Conservation (phyloP, 2,888 invertebrate species). For the Ommatoiulus sabulosus region DNA sequence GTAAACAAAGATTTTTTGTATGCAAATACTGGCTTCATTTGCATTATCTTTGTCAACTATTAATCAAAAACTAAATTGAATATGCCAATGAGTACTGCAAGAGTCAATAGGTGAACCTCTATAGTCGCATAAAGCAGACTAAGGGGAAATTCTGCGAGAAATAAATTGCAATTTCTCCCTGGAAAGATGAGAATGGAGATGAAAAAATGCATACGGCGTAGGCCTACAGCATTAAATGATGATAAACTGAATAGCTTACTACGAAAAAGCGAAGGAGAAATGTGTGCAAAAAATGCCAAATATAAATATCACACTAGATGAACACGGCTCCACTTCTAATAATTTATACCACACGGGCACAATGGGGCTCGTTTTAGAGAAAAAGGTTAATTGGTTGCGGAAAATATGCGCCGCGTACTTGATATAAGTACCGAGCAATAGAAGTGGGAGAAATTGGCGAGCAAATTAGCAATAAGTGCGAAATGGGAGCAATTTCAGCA, state of each 20-base stretch:
- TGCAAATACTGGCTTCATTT: background rate
- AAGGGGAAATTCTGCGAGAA: background rate
- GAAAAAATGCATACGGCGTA: background rate
- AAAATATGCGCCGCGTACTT: background rate
- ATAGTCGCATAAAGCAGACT: background rate
- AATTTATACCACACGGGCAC: background rate
- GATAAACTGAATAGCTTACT: background rate
- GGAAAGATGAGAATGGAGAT: background rate
- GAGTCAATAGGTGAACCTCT: background rate
- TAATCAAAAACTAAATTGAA: background rate
- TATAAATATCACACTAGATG: constrained; percentile 25
- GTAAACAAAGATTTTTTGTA: background rate
- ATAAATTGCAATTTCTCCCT: background rate
- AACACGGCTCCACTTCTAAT: background rate
- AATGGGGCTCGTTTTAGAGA: constrained; percentile 29
- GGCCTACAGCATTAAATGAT: background rate
- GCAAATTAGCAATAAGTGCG: constrained; percentile 52
- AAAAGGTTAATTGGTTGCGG: constrained; percentile 45
- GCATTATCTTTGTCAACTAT: background rate
- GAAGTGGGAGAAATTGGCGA: constrained; percentile 46
- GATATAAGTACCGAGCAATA: background rate
- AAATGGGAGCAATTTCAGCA: constrained; percentile 50
- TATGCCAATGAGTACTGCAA: background rate
- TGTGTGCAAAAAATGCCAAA: background rate
- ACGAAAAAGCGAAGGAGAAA: background rate